phyloP scores from a whole-genome alignment of 2,888 invertebrate genomes.

The Gisinianus flammeolus region DNA sequence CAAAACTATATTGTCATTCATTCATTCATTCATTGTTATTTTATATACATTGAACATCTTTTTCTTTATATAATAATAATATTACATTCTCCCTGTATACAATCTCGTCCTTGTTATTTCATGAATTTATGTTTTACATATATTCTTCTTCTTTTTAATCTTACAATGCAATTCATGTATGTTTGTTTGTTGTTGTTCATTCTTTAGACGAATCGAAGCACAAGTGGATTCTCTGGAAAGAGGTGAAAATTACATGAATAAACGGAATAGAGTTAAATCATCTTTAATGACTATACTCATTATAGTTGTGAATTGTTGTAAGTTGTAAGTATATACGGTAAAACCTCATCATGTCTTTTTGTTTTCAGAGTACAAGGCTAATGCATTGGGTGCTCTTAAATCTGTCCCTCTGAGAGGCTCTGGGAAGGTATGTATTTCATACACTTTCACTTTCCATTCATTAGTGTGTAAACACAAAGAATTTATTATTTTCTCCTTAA shows the following conservation, averaged over 20 bases:
- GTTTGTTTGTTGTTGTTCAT: conserved; percentile 5
- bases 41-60: too few relatives aligned
- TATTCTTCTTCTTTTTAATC: too few relatives aligned
- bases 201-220: conserved; percentile 70
- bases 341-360: too few relatives aligned
- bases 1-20: conserved; percentile 52
- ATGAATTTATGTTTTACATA: too few relatives aligned
- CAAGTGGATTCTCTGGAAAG: conserved; percentile 74
- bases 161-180: background rate
- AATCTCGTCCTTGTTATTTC: too few relatives aligned
- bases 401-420: conserved; percentile 69
- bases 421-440: conserved; percentile 67
- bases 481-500: too few relatives aligned
- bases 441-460: background rate
- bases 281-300: background rate
- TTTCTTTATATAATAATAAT: too few relatives aligned
- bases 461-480: background rate
- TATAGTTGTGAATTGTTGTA: too few relatives aligned
- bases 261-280: too few relatives aligned
- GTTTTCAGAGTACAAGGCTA: conserved; percentile 71
- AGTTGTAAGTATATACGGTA: too few relatives aligned
- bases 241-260: background rate
- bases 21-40: background rate
- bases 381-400: conserved; percentile 71
- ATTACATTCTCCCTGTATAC: too few relatives aligned